Percentiles rank a stretch among this genome's conserved stretches.
These are phyloP conservation scores for Festucalex cinctus DNA, from an alignment of 2,113 vertebrate species.

Conservation along the genomic window DNA sequence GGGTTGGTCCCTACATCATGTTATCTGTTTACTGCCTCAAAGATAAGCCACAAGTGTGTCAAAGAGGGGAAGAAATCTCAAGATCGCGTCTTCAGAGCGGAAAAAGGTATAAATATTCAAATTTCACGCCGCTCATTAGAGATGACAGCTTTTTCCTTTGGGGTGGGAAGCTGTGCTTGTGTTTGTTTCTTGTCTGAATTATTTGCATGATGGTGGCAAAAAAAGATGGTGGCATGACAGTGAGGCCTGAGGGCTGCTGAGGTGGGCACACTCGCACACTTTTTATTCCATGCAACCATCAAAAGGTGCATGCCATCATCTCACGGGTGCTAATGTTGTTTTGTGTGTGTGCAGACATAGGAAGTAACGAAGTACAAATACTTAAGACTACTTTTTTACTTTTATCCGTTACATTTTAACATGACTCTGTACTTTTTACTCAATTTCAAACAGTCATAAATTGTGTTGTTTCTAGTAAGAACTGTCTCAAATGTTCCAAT, in stretches of 20 bases:
- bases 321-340: not conserved
- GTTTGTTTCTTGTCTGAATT: constrained; percentile 70
- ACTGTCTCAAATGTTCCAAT: too few relatives aligned
- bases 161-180: constrained; percentile 52
- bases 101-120: not conserved
- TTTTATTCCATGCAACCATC: constrained; percentile 44
- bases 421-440: too few relatives aligned
- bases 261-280: constrained; percentile 3
- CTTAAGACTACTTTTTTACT: too few relatives aligned
- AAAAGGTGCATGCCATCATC: not conserved
- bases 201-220: constrained; percentile 69
- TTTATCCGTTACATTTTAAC: too few relatives aligned
- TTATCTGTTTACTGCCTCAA: not conserved
- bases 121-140: constrained; percentile 59
- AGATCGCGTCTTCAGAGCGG: not conserved
- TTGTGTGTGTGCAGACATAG: too few relatives aligned
- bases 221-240: constrained; percentile 58
- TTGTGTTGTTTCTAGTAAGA: too few relatives aligned
- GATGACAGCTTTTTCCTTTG: constrained; percentile 59
- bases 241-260: constrained; percentile 49
- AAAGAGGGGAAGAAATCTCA: not conserved
- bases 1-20: too few relatives aligned
- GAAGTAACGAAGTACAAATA: too few relatives aligned
- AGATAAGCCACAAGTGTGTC: not conserved
- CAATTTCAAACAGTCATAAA: too few relatives aligned